Base-by-base conservation (phyloP, 2,888 invertebrate species). In the Drosophila barbarae region DNA sequence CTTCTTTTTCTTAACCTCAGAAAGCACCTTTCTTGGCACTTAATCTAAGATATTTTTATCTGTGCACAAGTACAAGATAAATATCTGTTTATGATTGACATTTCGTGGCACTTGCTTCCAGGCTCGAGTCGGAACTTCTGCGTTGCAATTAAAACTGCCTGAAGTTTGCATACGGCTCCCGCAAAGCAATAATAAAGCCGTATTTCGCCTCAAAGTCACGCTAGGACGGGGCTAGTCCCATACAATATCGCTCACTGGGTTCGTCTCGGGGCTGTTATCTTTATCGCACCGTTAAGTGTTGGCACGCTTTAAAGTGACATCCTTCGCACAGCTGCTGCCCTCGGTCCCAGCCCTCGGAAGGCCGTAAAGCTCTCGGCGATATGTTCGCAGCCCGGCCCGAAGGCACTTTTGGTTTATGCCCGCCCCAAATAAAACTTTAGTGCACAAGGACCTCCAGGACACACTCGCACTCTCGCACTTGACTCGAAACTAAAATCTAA, bases 401-500 rank as follows among this genome's bases (percentile, higher is more conserved):
- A 84, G 84, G 84, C 79, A 80, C 80, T 84, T 80, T 80, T 80
- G 76, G 67, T 80, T 84, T 84, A 80, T 80, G 84, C 72, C 59
- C 47, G 32, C 56, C 58, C 68, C 70, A 63, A 82, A 80, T 80
- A 80, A 80, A 80, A 80, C 84, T 80, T 80, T 84, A 80, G 71
- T 84, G 82, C 77, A 67, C 75, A 65, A 53, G 47, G 47, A 32
- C 39, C 32, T 10, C 26, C 7, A 15, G 52, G 21, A 21, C 56
- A 8, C 36, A 32, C 53, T 47, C 60, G 67, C 84, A 8, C 49
- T 42, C 47, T 55, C 60, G 69, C 84, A 80, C 78, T 80, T 84
- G 79, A 84, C 78, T 80, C 76, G 76, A 81, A 84, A 81, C 85
- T 85, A 81, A 85, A 84, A 85, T 80, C 83, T 83, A 84, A 83